Evolutionary conservation across 2,113 vertebrate genomes (phyloP).

Genomic region (Plecotus auritus): DNA sequence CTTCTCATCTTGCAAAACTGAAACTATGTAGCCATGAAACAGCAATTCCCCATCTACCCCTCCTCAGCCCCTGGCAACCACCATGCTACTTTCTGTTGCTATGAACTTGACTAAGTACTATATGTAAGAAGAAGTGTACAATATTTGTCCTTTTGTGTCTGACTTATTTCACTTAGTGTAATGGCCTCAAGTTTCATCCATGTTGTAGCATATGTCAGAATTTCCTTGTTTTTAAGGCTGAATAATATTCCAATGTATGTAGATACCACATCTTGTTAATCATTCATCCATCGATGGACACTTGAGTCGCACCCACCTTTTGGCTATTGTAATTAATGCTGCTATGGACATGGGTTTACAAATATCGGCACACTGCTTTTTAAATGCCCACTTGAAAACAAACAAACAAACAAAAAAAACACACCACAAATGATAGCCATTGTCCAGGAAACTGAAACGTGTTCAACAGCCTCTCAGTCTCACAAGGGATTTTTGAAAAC

Average conservation of each 20-base stretch:
- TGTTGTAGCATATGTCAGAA: not conserved
- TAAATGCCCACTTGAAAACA: not conserved
- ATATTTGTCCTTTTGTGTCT: not conserved
- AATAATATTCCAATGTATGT: not conserved
- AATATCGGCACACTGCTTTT: not conserved
- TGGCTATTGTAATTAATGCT: not conserved
- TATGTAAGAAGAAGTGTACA: not conserved
- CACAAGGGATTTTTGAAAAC: not conserved
- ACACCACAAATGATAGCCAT: not conserved
- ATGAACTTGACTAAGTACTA: not conserved
- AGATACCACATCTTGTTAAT: not conserved
- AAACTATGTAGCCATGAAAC: not conserved
- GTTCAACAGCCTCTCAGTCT: not conserved
- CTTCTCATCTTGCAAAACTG: not conserved
- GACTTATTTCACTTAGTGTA: not conserved
- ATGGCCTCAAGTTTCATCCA: not conserved
- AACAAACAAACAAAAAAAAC: not conserved
- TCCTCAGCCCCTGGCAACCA: not conserved
- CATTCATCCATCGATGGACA: fast-evolving
- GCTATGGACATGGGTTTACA: not conserved
- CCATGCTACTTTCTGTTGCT: not conserved
- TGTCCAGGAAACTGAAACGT: not conserved
- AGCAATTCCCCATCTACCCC: fast-evolving
- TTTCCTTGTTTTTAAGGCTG: not conserved
- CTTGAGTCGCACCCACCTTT: not conserved